phyloP scores from a whole-genome alignment of 2,888 invertebrate genomes.

The Azorinus chamasolen region DNA sequence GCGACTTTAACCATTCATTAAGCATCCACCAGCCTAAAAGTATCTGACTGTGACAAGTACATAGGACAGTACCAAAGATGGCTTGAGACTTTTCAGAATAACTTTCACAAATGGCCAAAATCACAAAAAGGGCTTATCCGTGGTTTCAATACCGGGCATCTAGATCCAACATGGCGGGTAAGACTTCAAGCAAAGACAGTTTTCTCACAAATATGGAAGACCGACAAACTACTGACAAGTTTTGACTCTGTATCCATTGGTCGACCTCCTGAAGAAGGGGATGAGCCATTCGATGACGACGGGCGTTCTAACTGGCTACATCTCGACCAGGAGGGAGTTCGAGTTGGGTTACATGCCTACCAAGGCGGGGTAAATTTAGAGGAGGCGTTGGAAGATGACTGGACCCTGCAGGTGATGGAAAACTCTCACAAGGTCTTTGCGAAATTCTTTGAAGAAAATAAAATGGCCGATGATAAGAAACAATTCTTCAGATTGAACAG shows the following conservation, averaged over 20 bases:
- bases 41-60: constrained; percentile 70
- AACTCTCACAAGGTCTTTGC: constrained; percentile 66
- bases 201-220: constrained; percentile 79
- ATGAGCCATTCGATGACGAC: constrained; percentile 61
- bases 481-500: constrained; percentile 53
- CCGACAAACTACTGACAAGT: constrained; percentile 78
- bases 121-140: constrained; percentile 74
- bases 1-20: too few relatives aligned
- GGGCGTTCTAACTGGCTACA: constrained; percentile 64
- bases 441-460: constrained; percentile 56
- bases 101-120: constrained; percentile 60
- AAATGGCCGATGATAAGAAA: constrained; percentile 15
- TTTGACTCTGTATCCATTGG: constrained; percentile 81
- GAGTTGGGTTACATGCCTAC: constrained; percentile 73
- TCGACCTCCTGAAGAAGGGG: constrained; percentile 78
- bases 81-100: constrained; percentile 68
- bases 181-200: constrained; percentile 74
- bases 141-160: constrained; percentile 73
- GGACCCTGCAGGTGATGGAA: constrained; percentile 68
- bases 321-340: constrained; percentile 69
- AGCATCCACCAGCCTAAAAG: too few relatives aligned
- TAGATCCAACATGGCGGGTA: constrained; percentile 75
- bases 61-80: constrained; percentile 69
- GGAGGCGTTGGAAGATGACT: constrained; percentile 70
- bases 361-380: constrained; percentile 78